A percentile compares a stretch with the other conserved stretches of the same genome.
phyloP scores from a whole-genome alignment of 2,113 vertebrate genomes.

The Thryonomys swinderianus region DNA sequence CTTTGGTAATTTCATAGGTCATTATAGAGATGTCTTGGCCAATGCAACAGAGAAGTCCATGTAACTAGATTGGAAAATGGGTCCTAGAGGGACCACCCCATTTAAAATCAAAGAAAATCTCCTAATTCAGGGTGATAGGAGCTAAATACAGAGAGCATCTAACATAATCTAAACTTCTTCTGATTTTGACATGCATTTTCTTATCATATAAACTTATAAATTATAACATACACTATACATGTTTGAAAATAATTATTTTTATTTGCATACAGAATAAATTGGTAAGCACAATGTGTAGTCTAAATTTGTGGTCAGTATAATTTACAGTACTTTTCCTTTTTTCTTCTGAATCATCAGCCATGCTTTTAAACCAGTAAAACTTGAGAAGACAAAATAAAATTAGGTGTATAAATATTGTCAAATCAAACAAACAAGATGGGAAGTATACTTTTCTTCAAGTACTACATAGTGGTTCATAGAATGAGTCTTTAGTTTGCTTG shows the following conservation, averaged over 20 bases:
- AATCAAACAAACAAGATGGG: background rate
- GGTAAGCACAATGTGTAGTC: background rate
- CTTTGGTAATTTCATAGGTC: conserved; percentile 21
- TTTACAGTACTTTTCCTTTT: background rate
- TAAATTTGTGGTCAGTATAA: background rate
- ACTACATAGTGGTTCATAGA: background rate
- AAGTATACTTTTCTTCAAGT: background rate
- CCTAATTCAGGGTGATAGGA: background rate
- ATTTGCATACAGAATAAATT: background rate
- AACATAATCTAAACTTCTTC: background rate
- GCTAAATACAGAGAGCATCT: background rate
- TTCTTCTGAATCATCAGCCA: background rate
- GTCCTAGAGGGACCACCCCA: background rate
- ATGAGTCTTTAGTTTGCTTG: background rate
- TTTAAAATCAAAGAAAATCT: background rate
- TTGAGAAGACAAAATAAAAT: background rate
- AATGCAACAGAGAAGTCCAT: background rate
- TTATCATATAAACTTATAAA: background rate
- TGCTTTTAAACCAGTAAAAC: background rate
- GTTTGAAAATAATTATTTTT: background rate
- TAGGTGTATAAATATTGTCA: background rate
- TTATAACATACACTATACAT: background rate
- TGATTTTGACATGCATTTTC: background rate
- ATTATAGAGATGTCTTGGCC: background rate
- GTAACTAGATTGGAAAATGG: background rate